Base-by-base conservation (phyloP, 2,113 vertebrate species). In the Ptyas mucosa region DNA sequence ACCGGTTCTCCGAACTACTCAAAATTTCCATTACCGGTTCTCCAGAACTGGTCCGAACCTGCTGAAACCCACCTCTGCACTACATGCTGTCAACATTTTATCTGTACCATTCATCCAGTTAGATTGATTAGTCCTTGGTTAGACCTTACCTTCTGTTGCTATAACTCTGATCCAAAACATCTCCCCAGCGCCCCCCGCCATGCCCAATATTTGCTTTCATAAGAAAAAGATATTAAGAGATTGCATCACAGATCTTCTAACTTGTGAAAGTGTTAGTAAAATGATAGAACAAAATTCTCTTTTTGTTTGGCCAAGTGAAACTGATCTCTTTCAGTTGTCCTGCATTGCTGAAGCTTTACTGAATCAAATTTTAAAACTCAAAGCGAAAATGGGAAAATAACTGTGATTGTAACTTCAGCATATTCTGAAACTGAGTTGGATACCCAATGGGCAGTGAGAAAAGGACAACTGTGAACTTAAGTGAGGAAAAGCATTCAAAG, bases 211-310 rank as follows among this genome's bases (percentile, higher is more conserved):
- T 53, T 54, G 26, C 20, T 88, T 53, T 29, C 14, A 54, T 43
- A 89, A 51, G 24, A 29, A 29, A 89, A 75, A n/a, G 3, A 29
- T 52, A 23, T 49, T n/a, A 52, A 61, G 61, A 90, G 49, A 53
- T 34, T 21, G 10, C 53, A 53, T 14, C 7, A 15, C 8, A 9
- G 3, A 85, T 29, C 12, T 85, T 20, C 69, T 34, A 75, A 20
- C 69, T 34, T 75, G 69, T 75, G 14, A 75, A 39, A 75, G 64
- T 75, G 5, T 69, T 69, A 15, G 18, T 90, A 29, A 21, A 57
- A 85, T 85, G 92, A 29, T 85, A 93, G 88, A 43, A 95, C 95
- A 95, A 81, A 89, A 91, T 24, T 90, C 91, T 24, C 26, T 91
- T 95, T 94, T 93, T 58, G 93, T 91, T 87, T 93, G 89, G 14